Percentiles rank a stretch among this genome's conserved stretches.
These are phyloP conservation scores for Aegithalos caudatus DNA, from an alignment of 2,113 vertebrate species.

Conservation along the genomic window DNA sequence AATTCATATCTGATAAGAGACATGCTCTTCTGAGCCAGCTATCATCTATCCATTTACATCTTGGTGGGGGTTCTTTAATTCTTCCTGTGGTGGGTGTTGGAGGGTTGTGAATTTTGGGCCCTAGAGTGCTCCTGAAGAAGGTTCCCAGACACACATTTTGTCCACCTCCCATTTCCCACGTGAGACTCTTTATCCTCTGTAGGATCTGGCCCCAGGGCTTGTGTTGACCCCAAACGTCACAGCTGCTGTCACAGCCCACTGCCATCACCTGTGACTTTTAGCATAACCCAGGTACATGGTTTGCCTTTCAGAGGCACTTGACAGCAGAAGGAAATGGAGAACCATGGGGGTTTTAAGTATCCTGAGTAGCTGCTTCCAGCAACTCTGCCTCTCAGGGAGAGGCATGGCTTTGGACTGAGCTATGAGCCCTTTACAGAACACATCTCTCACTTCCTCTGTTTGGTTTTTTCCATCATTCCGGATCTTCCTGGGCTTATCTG, in stretches of 20 bases:
- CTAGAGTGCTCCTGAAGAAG: not conserved
- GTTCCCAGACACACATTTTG: not conserved
- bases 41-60: not conserved
- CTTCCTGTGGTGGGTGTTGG: not conserved
- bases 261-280: not conserved
- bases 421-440: not conserved
- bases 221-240: not conserved
- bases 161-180: not conserved
- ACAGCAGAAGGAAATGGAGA: not conserved
- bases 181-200: not conserved
- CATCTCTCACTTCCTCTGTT: not conserved
- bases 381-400: not conserved
- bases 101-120: not conserved
- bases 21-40: not conserved
- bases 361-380: not conserved
- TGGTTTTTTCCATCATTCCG: not conserved
- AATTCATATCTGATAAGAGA: conserved; percentile 27
- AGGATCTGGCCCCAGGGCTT: not conserved
- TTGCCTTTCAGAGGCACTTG: not conserved
- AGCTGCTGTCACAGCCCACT: not conserved
- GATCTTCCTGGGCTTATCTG: not conserved
- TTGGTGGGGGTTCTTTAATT: not conserved
- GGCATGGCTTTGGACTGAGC: not conserved
- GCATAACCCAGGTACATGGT: not conserved
- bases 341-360: not conserved